These are phyloP conservation scores for Prunella himalayana DNA, from an alignment of 2,113 vertebrate species.

Conservation along the genomic window DNA sequence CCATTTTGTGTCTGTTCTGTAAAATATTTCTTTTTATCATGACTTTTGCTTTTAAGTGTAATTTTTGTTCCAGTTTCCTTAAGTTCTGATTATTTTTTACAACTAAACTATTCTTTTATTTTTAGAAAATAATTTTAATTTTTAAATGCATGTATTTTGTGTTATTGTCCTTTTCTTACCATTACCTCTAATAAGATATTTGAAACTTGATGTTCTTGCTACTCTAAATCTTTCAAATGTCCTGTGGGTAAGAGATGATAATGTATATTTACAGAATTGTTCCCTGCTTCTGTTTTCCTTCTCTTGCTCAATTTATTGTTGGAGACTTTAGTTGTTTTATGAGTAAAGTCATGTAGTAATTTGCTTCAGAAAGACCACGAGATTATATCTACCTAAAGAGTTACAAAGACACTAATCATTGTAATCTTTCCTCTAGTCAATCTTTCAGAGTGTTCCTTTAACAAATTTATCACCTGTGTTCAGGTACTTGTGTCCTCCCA, in stretches of 20 bases:
- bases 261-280: neutral
- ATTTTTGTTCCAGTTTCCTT: neutral
- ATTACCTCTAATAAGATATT: neutral
- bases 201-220: neutral
- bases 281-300: conserved; percentile 2
- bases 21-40: neutral
- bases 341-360: neutral
- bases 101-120: neutral
- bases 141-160: neutral
- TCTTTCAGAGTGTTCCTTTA: neutral
- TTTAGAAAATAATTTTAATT: neutral
- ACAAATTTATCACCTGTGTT: neutral
- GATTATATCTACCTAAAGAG: neutral
- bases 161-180: neutral
- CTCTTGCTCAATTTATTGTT: conserved; percentile 8
- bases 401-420: neutral
- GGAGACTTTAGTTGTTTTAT: neutral
- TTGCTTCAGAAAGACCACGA: neutral
- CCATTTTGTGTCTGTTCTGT: neutral
- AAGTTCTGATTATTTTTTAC: neutral
- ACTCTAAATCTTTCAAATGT: neutral
- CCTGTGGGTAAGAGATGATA: neutral
- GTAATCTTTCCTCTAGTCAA: neutral
- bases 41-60: neutral
- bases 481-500: neutral